Evolutionary conservation across 2,797 vertebrate genomes (phyloP), one percentile per base, ranked within the genome.

Genomic region (Babyrousa celebensis): DNA sequence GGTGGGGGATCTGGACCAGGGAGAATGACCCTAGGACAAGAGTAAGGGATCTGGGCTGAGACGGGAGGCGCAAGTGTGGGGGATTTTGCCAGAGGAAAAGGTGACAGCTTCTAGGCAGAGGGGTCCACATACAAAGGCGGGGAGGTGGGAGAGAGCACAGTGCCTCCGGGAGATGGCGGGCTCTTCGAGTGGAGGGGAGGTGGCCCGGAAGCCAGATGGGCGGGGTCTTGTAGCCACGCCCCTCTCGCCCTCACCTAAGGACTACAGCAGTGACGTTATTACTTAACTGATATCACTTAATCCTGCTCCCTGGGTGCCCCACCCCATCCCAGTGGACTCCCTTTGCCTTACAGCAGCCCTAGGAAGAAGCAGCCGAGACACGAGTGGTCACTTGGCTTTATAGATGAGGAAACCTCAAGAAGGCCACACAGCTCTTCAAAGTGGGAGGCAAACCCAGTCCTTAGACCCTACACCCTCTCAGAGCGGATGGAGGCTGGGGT

Each of bases 91-190:
- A 1, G 25, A 58, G 27, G 56, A 43, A 56, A 78, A 18, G 20
- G 11, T 0, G 25, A 48, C 0, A 21, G 11, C 6, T 18, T 23
- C 18, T 43, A 16, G 75, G 67, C 15, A 12, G 56, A 54, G 27
- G 18, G 18, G 48, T 16, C 36, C 32, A 1, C 3, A 17, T 29
- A 17, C n/a, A 21, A 67, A 48, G 68, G 4, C 18, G 36, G 7
- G 60, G 14, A 15, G 14, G 3, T 17, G 70, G 75, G 25, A 43
- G 36, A 56, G 4, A 32, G 18, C 52, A 1, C 40, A 1, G 9
- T 0, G 32, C 12, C 21, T 23, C 4, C 0, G 48, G 62, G 21
- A 10, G 36, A 3, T 17, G 79, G 32, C 12, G 1, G 21, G 65
- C 70, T 23, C 75, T 43, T 14, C 48, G 43, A 78, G 27, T 6